Evolutionary conservation across 2,888 invertebrate species (phyloP).

Genomic region (Clostera curtula): DNA sequence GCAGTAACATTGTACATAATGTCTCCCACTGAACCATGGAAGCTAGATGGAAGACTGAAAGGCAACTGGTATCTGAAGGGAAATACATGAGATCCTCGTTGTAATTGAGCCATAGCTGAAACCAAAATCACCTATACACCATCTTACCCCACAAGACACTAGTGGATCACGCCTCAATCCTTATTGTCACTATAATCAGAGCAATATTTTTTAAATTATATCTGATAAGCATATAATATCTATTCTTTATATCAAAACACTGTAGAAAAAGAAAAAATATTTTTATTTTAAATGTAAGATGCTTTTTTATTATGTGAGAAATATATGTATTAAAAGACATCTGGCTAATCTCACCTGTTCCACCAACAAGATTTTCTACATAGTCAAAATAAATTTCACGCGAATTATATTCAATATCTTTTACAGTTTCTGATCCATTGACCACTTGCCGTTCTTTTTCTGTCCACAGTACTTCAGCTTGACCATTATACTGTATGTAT

Average conservation of each 20-base stretch:
- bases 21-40: slow-evolving; percentile 31
- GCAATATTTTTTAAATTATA: no score
- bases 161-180: no score
- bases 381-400: slow-evolving; percentile 45
- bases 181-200: no score
- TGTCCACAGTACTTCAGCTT: slow-evolving; percentile 42
- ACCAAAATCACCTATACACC: no score
- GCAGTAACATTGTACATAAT: slow-evolving; percentile 34
- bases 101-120: slow-evolving; percentile 29
- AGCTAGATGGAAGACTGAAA: slow-evolving; percentile 38
- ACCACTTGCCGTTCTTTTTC: no score
- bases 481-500: slow-evolving; percentile 35
- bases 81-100: slow-evolving; percentile 30
- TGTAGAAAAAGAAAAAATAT: background rate
- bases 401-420: slow-evolving; percentile 31
- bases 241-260: no score
- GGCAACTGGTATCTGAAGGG: slow-evolving; percentile 47
- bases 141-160: no score
- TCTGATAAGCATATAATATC: no score
- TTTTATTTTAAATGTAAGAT: no score
- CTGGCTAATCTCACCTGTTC: slow-evolving; percentile 27
- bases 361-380: slow-evolving; percentile 36
- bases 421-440: slow-evolving; percentile 26
- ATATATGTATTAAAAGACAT: no score
- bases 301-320: no score